Evolutionary conservation across 2,888 invertebrate genomes (phyloP).

Genomic region (Lymantria dispar): DNA sequence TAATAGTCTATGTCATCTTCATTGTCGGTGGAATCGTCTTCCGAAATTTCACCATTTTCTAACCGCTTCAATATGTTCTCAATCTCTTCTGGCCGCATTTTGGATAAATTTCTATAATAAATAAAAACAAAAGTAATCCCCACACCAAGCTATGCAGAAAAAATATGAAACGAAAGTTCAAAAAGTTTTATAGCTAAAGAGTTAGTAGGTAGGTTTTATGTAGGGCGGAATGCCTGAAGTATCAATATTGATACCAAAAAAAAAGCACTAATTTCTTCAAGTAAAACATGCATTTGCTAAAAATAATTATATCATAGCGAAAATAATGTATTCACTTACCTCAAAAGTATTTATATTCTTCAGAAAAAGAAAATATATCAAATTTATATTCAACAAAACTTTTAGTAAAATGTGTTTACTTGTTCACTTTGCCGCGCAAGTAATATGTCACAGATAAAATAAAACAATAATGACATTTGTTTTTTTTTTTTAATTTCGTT

Average conservation of each 20-base stretch:
- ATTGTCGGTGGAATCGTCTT: conserved; percentile 38
- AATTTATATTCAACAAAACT: conserved; percentile 16
- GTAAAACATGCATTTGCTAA: conserved; percentile 33
- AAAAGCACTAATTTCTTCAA: conserved; percentile 37
- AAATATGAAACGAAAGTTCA: conserved; percentile 23
- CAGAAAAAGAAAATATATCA: conserved; percentile 31
- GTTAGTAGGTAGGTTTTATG: conserved; percentile 36
- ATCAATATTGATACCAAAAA: conserved; percentile 36
- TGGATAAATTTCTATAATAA: conserved; percentile 35
- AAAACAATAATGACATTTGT: conserved; percentile 22
- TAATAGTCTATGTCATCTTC: conserved; percentile 38
- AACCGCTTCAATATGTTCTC: conserved; percentile 33
- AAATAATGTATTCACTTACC: conserved; percentile 39
- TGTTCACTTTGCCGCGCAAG: conserved; percentile 25
- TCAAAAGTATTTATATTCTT: conserved; percentile 29
- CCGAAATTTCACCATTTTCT: conserved; percentile 32
- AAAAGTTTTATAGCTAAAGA: conserved; percentile 25
- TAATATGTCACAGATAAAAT: conserved; percentile 21
- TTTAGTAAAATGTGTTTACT: conserved; percentile 32
- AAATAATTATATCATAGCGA: conserved; percentile 35
- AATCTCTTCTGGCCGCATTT: conserved; percentile 40
- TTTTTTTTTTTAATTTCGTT: conserved; percentile 27
- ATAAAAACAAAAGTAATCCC: conserved; percentile 36
- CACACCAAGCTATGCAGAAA: conserved; percentile 37
- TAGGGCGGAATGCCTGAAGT: conserved; percentile 38